Conservation (phyloP, 2,113 vertebrate genomes). For the Petrocephalus zakoni region DNA sequence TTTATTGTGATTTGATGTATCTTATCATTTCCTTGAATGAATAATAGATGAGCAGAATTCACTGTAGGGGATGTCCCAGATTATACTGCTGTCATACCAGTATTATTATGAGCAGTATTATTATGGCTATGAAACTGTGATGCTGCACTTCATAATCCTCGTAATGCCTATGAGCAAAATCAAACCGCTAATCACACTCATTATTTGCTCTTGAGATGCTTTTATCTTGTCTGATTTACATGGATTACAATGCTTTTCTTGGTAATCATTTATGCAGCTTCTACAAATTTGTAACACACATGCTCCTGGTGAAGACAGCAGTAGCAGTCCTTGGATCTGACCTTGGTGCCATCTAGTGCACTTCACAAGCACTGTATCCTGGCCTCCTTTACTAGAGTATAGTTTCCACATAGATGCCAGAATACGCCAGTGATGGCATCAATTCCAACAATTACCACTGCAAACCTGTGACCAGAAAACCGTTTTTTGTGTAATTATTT, state of each 20-base stretch:
- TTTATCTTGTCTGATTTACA: neutral
- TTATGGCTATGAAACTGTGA: conserved; percentile 37
- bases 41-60: conserved; percentile 53
- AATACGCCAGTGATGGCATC: neutral
- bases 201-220: neutral
- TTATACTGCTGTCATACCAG: conserved; percentile 43
- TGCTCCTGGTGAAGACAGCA: neutral
- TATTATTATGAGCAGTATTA: conserved; percentile 50
- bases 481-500: neutral
- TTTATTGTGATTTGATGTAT: neutral
- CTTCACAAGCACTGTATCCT: neutral
- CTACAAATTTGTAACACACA: neutral
- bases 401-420: neutral
- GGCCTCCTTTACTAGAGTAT: neutral
- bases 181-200: neutral
- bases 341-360: neutral
- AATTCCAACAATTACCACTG: neutral
- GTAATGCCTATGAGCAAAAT: neutral
- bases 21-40: conserved; percentile 27
- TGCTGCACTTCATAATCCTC: neutral
- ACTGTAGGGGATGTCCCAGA: conserved; percentile 38
- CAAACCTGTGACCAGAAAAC: neutral
- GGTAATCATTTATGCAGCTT: neutral
- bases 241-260: neutral
- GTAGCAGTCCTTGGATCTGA: neutral